These are phyloP conservation scores for Cephus sareptanus DNA, from an alignment of 2,888 invertebrate genomes.

Conservation along the genomic window DNA sequence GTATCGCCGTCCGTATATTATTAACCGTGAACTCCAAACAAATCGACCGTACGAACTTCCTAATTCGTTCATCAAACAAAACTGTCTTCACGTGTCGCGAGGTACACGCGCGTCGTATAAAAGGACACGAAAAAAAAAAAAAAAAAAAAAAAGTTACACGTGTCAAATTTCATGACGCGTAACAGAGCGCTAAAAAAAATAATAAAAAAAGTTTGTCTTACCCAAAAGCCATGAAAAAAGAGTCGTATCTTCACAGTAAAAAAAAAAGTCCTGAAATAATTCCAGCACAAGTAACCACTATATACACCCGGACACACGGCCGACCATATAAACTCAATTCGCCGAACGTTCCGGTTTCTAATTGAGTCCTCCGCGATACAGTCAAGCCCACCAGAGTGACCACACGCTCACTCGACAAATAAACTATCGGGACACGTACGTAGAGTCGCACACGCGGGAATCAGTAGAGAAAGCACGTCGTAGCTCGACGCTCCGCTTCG, in stretches of 20 bases:
- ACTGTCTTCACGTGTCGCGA: neutral
- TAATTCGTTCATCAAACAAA: neutral
- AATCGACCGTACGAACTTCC: neutral
- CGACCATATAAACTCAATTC: neutral
- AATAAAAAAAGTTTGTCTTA: neutral
- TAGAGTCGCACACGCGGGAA: neutral
- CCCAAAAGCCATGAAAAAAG: neutral
- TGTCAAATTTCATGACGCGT: neutral
- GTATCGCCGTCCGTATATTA: neutral
- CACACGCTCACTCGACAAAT: neutral
- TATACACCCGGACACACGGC: neutral
- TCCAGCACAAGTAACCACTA: neutral
- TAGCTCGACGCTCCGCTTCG: neutral
- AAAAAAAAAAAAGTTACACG: neutral
- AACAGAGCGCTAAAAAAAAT: too few relatives aligned
- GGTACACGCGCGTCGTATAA: neutral
- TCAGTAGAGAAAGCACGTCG: neutral
- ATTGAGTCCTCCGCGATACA: neutral
- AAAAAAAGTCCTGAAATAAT: neutral
- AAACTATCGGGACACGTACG: neutral
- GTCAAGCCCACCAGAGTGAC: neutral
- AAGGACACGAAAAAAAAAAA: neutral
- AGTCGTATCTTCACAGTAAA: neutral
- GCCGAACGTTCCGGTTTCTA: neutral
- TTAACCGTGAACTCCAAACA: neutral